Percentiles rank a stretch among this genome's conserved stretches.
Evolutionary conservation across 2,113 vertebrate genomes (phyloP).

Genomic region (Chionodraco myersi): DNA sequence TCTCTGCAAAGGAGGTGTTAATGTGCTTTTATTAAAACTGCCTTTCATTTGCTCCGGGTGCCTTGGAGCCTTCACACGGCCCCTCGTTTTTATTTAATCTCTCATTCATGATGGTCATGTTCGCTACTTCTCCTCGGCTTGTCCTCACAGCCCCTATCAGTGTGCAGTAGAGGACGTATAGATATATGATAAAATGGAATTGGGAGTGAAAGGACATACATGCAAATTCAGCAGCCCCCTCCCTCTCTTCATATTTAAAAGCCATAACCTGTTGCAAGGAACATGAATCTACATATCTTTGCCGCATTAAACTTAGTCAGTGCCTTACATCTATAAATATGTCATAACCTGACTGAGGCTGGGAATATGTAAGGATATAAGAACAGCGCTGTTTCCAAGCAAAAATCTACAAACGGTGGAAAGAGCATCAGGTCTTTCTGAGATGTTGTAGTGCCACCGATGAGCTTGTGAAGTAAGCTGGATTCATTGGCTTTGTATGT

Average conservation of each 20-base stretch:
- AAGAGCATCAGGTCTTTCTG: background rate
- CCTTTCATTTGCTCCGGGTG: slow-evolving; percentile 25
- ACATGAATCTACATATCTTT: slow-evolving; percentile 20
- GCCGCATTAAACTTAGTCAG: background rate
- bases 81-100: slow-evolving; percentile 59
- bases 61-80: background rate
- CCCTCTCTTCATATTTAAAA: slow-evolving; percentile 8
- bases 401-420: background rate
- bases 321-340: slow-evolving; percentile 4
- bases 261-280: background rate
- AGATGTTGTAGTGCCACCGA: background rate
- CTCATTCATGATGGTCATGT: slow-evolving; percentile 56
- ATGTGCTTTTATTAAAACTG: slow-evolving; percentile 36
- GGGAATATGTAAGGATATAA: slow-evolving; percentile 10
- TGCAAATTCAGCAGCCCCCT: slow-evolving; percentile 1
- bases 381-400: background rate
- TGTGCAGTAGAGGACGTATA: slow-evolving; percentile 39
- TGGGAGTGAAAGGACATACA: slow-evolving; percentile 38
- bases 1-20: slow-evolving; percentile 2
- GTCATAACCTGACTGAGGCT: slow-evolving; percentile 1
- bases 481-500: background rate
- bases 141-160: slow-evolving; percentile 39
- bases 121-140: slow-evolving; percentile 17
- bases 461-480: background rate
- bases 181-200: slow-evolving; percentile 61